These are phyloP conservation scores for Mola mola DNA, from an alignment of 2,113 vertebrate species.

Conservation along the genomic window DNA sequence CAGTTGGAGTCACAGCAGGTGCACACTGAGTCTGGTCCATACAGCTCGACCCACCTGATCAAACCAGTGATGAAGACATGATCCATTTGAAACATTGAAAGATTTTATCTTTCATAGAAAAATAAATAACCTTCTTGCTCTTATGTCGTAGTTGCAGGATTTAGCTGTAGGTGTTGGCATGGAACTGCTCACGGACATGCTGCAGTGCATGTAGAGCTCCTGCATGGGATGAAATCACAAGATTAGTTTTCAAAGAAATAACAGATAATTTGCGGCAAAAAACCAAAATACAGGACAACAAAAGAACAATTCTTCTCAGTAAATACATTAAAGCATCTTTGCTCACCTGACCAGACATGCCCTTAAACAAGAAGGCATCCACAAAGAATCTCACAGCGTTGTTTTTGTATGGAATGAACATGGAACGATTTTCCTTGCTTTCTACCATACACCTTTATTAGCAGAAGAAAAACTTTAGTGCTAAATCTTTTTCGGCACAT, in stretches of 20 bases:
- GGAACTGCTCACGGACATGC: constrained; percentile 50
- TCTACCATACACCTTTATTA: constrained; percentile 74
- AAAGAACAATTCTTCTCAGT: too few species aligned
- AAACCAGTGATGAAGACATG: neutral
- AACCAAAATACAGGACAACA: too few species aligned
- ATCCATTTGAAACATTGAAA: neutral
- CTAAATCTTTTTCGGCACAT: neutral
- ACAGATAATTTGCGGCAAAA: neutral
- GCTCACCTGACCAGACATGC: constrained; percentile 61
- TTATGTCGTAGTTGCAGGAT: constrained; percentile 74
- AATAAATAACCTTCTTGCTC: constrained; percentile 42
- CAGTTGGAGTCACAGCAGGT: constrained; percentile 78
- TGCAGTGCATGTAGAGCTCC: constrained; percentile 79
- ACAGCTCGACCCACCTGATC: constrained; percentile 78
- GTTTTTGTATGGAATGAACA: constrained; percentile 65
- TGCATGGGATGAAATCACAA: neutral
- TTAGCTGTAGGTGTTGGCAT: constrained; percentile 64
- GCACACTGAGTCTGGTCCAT: constrained; percentile 62
- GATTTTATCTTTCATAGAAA: neutral
- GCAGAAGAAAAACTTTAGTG: constrained; percentile 1
- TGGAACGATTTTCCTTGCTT: constrained; percentile 61
- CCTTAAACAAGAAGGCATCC: constrained; percentile 74
- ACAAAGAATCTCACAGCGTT: constrained; percentile 72
- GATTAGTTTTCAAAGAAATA: neutral
- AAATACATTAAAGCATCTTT: too few species aligned